Percentiles rank a stretch among this genome's conserved stretches.
Evolutionary conservation across 2,797 vertebrate species (phyloP).

Genomic region (Forpus xanthops): DNA sequence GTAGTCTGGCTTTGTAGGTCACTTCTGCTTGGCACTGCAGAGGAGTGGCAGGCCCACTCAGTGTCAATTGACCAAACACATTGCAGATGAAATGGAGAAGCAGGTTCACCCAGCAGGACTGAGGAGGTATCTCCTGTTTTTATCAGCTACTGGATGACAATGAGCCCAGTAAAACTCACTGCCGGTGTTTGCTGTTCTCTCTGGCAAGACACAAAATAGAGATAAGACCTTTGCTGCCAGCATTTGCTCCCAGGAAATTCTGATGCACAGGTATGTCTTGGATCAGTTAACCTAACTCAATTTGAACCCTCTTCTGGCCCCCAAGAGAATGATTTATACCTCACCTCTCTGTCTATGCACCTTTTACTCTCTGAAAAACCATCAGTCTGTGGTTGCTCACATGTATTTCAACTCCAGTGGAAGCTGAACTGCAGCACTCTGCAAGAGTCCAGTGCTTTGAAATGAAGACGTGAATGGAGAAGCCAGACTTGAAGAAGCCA

Average conservation of each 20-base stretch:
- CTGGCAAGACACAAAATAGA: neutral
- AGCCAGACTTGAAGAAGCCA: neutral
- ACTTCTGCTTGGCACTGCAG: fast-evolving
- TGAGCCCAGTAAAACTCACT: neutral
- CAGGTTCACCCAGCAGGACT: neutral
- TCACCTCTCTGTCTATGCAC: neutral
- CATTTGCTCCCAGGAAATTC: neutral
- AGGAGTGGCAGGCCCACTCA: fast-evolving
- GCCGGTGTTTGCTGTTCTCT: neutral
- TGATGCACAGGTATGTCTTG: neutral
- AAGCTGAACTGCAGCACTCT: neutral
- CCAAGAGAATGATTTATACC: neutral
- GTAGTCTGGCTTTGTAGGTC: neutral
- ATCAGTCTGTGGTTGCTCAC: neutral
- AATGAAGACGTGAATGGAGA: neutral
- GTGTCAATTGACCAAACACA: fast-evolving
- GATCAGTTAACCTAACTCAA: neutral
- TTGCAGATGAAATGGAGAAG: neutral
- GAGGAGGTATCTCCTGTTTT: neutral
- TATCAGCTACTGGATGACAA: neutral
- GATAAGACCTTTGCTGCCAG: neutral
- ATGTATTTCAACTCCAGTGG: neutral
- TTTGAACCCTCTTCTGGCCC: neutral
- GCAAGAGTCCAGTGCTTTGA: neutral
- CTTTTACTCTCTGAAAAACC: neutral